A percentile compares a stretch with the other conserved stretches of the same genome.
Evolutionary conservation across 2,888 invertebrate species (phyloP).

Genomic region (Rosalia funebris): DNA sequence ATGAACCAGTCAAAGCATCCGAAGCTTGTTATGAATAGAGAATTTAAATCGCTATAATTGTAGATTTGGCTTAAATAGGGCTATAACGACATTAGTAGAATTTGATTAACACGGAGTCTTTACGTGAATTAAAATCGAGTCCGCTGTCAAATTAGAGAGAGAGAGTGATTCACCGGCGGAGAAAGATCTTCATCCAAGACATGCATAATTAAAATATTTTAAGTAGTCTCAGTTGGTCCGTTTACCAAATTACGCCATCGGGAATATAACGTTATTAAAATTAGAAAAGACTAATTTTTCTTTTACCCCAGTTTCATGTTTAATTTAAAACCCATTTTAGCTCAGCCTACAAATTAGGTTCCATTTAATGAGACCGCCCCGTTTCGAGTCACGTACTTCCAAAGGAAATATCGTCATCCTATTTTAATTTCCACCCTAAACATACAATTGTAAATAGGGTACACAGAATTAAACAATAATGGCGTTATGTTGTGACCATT

Average conservation of each 20-base stretch:
- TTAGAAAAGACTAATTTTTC: constrained; percentile 8
- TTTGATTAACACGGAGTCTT: too few species aligned
- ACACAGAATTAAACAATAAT: too few species aligned
- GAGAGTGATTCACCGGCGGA: too few species aligned
- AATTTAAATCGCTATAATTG: too few species aligned
- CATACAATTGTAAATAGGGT: too few species aligned
- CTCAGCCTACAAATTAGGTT: constrained; percentile 13
- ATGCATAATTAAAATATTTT: neutral
- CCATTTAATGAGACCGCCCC: constrained; percentile 9
- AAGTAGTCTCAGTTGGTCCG: neutral
- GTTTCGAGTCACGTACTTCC: constrained; percentile 13
- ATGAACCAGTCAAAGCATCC: too few species aligned
- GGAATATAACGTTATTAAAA: constrained; percentile 12
- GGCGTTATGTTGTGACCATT: too few species aligned
- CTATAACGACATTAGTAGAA: too few species aligned
- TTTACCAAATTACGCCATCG: constrained; percentile 2
- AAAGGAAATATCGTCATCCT: constrained; percentile 4
- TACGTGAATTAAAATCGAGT: too few species aligned
- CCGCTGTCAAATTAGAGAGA: too few species aligned
- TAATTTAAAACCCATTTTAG: constrained; percentile 16
- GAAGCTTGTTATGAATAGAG: too few species aligned
- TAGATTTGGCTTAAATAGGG: too few species aligned
- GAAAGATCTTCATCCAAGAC: neutral
- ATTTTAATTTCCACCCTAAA: neutral
- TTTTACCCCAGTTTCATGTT: constrained; percentile 9